Evolutionary conservation across 2,797 vertebrate species (phyloP).

Genomic region (Pygocentrus nattereri): DNA sequence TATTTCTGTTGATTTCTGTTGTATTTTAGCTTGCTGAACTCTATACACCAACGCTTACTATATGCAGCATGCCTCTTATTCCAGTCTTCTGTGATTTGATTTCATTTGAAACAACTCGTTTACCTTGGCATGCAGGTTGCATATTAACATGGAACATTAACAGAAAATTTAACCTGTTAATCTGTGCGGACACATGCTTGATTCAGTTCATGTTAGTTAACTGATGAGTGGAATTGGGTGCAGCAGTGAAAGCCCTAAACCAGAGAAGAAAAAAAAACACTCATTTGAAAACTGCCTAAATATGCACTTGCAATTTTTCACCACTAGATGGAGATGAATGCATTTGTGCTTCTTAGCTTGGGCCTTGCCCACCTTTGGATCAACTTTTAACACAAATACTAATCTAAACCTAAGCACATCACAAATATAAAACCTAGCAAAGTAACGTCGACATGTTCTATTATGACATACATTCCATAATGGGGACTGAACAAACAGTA

Average conservation of each 20-base stretch:
- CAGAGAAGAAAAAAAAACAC: too few relatives aligned
- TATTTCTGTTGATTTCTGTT: not conserved
- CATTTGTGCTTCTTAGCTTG: not conserved
- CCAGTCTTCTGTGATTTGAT: not conserved
- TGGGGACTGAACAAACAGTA: not conserved
- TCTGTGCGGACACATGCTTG: not conserved
- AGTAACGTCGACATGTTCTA: too few relatives aligned
- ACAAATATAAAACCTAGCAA: not conserved
- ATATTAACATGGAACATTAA: not conserved
- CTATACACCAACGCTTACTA: not conserved
- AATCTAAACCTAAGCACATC: not conserved
- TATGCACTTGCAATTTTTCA: constrained; percentile 17
- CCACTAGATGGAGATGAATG: constrained; percentile 74
- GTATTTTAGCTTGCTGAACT: too few relatives aligned
- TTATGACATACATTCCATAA: too few relatives aligned
- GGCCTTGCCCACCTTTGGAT: not conserved
- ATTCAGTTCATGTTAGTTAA: not conserved
- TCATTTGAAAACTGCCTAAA: not conserved
- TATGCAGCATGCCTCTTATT: not conserved
- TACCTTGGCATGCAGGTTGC: not conserved
- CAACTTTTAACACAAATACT: not conserved
- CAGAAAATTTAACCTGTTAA: not conserved
- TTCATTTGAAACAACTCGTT: not conserved
- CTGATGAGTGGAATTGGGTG: not conserved
- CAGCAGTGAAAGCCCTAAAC: not conserved